Conservation (phyloP, 2,797 vertebrate species). For the Sebastes trivittatus region DNA sequence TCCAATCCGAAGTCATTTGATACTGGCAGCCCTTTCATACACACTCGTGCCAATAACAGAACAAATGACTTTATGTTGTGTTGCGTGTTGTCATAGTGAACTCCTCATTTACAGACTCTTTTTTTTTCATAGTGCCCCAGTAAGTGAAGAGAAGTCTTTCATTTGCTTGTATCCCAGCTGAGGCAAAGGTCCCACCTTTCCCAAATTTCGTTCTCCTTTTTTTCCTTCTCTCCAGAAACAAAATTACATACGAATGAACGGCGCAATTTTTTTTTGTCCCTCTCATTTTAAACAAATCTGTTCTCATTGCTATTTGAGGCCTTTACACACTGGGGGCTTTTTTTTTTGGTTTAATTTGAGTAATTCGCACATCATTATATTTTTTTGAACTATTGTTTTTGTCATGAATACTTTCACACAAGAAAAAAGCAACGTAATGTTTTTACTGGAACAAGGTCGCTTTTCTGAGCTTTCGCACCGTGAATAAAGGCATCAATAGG, state of each 20-base stretch:
- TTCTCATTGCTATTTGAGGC: background rate
- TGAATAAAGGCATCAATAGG: no score
- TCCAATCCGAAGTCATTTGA: slow-evolving; percentile 39
- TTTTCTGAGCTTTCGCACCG: accelerated
- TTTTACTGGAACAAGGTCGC: no score
- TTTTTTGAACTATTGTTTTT: background rate
- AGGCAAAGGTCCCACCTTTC: slow-evolving; percentile 61
- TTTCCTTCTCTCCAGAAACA: slow-evolving; percentile 2
- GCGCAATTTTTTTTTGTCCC: background rate
- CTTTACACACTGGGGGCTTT: no score
- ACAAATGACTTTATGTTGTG: slow-evolving; percentile 70
- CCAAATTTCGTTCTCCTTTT: slow-evolving; percentile 33
- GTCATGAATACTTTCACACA: no score
- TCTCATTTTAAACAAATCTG: background rate
- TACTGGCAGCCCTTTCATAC: slow-evolving; percentile 39
- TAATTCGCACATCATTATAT: background rate
- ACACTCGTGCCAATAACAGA: slow-evolving; percentile 58
- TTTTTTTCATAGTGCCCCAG: slow-evolving; percentile 41
- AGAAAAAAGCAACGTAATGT: no score
- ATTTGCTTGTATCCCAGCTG: slow-evolving; percentile 42
- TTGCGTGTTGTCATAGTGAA: slow-evolving; percentile 69
- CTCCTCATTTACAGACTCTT: slow-evolving; percentile 53
- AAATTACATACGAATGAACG: slow-evolving; percentile 18
- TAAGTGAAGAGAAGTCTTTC: slow-evolving; percentile 57
- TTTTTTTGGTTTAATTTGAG: no score